These are phyloP conservation scores for Menidia menidia DNA, from an alignment of 2,797 vertebrate species.

Conservation along the genomic window DNA sequence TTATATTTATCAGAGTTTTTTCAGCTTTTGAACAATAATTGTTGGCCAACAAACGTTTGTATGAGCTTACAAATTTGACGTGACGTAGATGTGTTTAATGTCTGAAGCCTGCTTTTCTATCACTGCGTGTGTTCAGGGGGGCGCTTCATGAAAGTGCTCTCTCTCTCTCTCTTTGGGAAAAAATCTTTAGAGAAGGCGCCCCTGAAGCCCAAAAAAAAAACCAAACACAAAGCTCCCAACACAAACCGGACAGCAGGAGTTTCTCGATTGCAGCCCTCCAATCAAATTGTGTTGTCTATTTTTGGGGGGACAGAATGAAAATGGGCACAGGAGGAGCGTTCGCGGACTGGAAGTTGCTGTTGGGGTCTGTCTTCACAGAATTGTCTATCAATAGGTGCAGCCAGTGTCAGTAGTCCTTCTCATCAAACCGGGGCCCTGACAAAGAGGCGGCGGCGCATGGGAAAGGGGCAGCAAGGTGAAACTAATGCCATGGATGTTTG, in stretches of 20 bases:
- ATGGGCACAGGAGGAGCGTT: conserved; percentile 44
- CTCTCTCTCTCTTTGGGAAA: conserved; percentile 3
- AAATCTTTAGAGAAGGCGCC: conserved; percentile 33
- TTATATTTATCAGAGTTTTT: not conserved
- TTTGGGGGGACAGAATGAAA: conserved; percentile 51
- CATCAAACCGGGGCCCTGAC: conserved; percentile 95
- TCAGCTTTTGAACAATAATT: not conserved
- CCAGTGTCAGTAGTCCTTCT: conserved; percentile 97
- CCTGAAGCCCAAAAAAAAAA: conserved; percentile 39
- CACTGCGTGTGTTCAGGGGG: not conserved
- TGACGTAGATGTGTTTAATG: not conserved
- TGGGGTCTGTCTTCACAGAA: conserved; percentile 90
- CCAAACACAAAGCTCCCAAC: conserved; percentile 47
- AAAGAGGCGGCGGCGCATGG: conserved; percentile 86
- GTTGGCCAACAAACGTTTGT: not conserved
- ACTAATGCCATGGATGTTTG: conserved; percentile 99
- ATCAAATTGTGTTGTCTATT: conserved; percentile 61
- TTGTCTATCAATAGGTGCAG: conserved; percentile 99
- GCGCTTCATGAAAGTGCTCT: conserved; percentile 13
- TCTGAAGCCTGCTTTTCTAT: not conserved
- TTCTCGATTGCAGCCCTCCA: conserved; percentile 29
- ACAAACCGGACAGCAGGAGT: conserved; percentile 50
- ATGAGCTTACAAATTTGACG: not conserved
- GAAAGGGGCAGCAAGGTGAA: conserved; percentile 99
- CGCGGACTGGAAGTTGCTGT: conserved; percentile 53